Evolutionary conservation across 1,140 invertebrate genomes (phyloP), one percentile per base, ranked within the genome.

Genomic region (Trachymyrmex cornetzi): DNA sequence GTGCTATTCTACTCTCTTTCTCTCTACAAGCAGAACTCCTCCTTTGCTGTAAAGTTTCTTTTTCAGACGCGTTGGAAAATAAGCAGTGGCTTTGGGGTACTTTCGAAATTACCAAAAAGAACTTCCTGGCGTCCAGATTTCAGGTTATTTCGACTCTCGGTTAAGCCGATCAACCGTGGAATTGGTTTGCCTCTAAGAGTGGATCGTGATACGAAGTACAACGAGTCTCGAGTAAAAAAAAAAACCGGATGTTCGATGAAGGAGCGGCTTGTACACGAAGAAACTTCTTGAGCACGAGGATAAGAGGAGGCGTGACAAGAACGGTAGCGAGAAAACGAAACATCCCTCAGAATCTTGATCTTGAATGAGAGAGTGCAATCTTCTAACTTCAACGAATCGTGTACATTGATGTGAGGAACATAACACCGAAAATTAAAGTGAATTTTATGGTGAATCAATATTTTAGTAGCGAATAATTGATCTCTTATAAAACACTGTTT

Each of bases 111-210:
- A 74, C 71, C 38, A 69, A 86, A 66, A 86, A 69, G 74, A 87
- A 89, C 88, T 89, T 86, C 69, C 61, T n/a, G 44, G 57, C 87
- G 84, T 79, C 77, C 55, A 81, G 55, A 77, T 82, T 89, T 87
- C 48, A 87, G 87, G 71, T 89, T 89, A 88, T 77, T 61, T 79
- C 71, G 72, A 64, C 53, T 84, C 72, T 90, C 88, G 27, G 74
- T 64, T 79, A 87, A 77, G 59, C 72, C 86, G 88, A 89, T 90
- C 89, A 81, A 71, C 77, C 72, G 85, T 80, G 88, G 84, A 86
- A 88, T 87, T 80, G 88, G 71, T 86, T 89, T 89, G 86, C 86
- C 77, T 87, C 75, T 61, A 79, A 61, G 63, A 86, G 86, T 74
- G 30, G 77, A 81, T 88, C 81, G 85, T 75, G 77, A 75, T 86